Evolutionary conservation across 1,140 invertebrate species (phyloP), one percentile per base, ranked within the genome.

Genomic region (Fopius arisanus): DNA sequence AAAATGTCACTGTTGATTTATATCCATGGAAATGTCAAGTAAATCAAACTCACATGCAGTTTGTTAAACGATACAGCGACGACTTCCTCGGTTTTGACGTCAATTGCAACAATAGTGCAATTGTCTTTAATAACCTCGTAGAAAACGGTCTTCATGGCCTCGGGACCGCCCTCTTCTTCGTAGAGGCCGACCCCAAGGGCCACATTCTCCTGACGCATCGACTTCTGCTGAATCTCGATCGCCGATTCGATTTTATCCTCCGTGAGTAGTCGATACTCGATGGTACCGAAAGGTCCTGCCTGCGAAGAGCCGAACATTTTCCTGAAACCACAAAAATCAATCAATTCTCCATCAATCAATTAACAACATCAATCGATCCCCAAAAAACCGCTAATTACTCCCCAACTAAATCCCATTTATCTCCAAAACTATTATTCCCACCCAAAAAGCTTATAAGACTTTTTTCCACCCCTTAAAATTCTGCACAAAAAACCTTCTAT

Each of bases 51-150:
- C 72, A 72, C 84, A 33, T 81, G 80, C 1, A 85, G 67, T 72
- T 84, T 86, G 70, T 84, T 85, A 67, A 84, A 84, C 0, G 78
- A 70, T 16, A 83, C 84, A 0, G 76, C 84, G n/a, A 79, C 79
- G 16, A 85, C 70, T 68, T 79, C 6, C 0, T 78, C 67, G 0
- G 79, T 83, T 10, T 70, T 23, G 3, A 29, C 78, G 43, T 84
- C 78, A 0, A 85, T 67, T 2, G 82, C 84, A 3, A 85, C 73
- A 41, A 85, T 65, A 2, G 79, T 82, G 10, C 78, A 73, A 3
- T 78, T 80, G 28, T 86, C 84, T 21, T 83, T 82, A 16, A 83
- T 75, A 16, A 81, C 76, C 54, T 84, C 78, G n/a, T 59, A 74
- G 31, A 80, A 79, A 10, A 84, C 54, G 12, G 71, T 7, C 1